A percentile compares a stretch with the other conserved stretches of the same genome.
phyloP scores from a whole-genome alignment of 2,888 invertebrate species.

The Platerodrilus igneus region DNA sequence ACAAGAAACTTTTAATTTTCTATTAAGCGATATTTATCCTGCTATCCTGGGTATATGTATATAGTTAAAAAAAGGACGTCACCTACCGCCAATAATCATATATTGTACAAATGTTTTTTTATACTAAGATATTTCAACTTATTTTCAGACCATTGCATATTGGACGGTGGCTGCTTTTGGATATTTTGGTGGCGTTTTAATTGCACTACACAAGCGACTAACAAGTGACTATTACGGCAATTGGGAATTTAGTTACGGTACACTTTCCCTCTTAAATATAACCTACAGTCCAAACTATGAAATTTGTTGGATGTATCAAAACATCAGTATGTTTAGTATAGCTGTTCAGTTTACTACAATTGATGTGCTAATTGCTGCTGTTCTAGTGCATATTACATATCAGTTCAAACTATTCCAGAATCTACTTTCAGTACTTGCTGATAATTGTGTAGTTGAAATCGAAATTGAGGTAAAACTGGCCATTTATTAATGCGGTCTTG shows the following conservation, averaged over 20 bases:
- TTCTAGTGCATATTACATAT: not conserved
- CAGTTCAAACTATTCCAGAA: constrained; percentile 1
- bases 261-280: not conserved
- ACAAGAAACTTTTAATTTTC: too few relatives aligned
- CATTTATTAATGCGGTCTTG: too few relatives aligned
- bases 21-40: too few relatives aligned
- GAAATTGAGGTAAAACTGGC: too few relatives aligned
- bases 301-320: not conserved
- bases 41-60: too few relatives aligned
- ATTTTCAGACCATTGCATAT: not conserved
- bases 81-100: too few relatives aligned
- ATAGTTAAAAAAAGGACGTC: too few relatives aligned
- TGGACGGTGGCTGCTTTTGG: not conserved
- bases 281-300: not conserved
- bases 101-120: not conserved
- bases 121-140: not conserved
- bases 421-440: too few relatives aligned
- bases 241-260: not conserved
- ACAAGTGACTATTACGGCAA: not conserved
- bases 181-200: not conserved
- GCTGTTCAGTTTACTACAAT: not conserved
- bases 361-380: not conserved
- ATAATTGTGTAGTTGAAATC: too few relatives aligned
- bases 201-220: not conserved
- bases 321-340: not conserved